Percentiles rank a stretch among this genome's conserved stretches.
phyloP scores from a whole-genome alignment of 23 tunicate species.

The Styela clava region DNA sequence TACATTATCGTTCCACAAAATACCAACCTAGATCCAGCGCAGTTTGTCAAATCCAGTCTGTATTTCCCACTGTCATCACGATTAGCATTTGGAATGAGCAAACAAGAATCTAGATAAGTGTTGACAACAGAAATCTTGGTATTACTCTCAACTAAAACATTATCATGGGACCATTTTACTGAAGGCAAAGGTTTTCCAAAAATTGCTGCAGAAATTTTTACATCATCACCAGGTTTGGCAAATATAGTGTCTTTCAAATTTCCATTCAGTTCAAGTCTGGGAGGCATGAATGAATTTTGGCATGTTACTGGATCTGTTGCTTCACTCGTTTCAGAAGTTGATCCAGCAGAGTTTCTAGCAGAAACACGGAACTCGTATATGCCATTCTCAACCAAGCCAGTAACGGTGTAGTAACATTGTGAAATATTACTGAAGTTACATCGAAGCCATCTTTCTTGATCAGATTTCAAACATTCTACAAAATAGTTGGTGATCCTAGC shows the following conservation, averaged over 20 bases:
- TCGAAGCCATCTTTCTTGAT: slow-evolving; percentile 62
- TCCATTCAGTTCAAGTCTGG: slow-evolving; percentile 55
- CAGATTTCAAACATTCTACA: slow-evolving; percentile 61
- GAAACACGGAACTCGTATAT: slow-evolving; percentile 82
- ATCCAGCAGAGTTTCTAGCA: slow-evolving; percentile 95
- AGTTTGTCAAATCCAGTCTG: slow-evolving; percentile 49
- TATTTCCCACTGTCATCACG: slow-evolving; percentile 87
- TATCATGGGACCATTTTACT: slow-evolving; percentile 55
- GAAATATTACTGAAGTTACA: slow-evolving; percentile 79
- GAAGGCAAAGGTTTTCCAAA: slow-evolving; percentile 87
- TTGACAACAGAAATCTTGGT: slow-evolving; percentile 42
- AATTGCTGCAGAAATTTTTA: slow-evolving; percentile 42
- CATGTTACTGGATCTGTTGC: slow-evolving; percentile 64
- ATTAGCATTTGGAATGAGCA: slow-evolving; percentile 52
- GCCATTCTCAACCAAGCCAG: slow-evolving; percentile 56
- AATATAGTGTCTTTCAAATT: slow-evolving; percentile 52
- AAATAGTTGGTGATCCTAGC: slow-evolving; percentile 84
- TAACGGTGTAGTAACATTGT: slow-evolving; percentile 82
- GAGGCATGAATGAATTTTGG: slow-evolving; percentile 64
- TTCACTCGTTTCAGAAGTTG: slow-evolving; percentile 77
- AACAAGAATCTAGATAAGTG: slow-evolving; percentile 20
- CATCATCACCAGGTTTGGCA: slow-evolving; percentile 76
- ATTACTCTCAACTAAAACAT: slow-evolving; percentile 46
- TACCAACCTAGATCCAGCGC: slow-evolving; percentile 64
- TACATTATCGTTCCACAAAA: too few species aligned